A percentile compares a stretch with the other conserved stretches of the same genome.
Evolutionary conservation across 2,797 vertebrate genomes (phyloP).

Genomic region (Hydrolagus colliei): DNA sequence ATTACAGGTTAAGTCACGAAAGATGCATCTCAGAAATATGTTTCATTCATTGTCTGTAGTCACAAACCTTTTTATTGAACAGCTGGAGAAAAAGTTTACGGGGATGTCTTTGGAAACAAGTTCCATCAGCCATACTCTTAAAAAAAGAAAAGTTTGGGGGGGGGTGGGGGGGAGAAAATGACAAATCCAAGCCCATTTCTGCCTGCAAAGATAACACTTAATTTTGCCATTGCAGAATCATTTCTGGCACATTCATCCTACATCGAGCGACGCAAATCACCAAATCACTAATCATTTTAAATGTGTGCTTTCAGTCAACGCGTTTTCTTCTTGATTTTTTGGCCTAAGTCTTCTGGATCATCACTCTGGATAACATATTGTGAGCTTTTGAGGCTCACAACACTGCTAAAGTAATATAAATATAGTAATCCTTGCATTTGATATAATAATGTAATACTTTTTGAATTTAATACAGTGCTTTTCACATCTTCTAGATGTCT

Average conservation of each 20-base stretch:
- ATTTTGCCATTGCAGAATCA: neutral
- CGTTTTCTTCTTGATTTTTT: conserved; percentile 4
- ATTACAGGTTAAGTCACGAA: conserved; percentile 38
- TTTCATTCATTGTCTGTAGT: neutral
- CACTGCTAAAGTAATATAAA: no score
- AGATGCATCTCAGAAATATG: conserved; percentile 4
- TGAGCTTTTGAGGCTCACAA: no score
- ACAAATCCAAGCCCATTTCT: neutral
- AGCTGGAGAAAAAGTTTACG: no score
- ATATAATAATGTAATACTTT: no score
- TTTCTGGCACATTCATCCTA: neutral
- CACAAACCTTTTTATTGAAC: neutral
- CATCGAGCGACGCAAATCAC: neutral
- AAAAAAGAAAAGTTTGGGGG: neutral
- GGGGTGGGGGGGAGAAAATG: neutral
- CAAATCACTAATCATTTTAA: neutral
- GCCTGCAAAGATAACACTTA: neutral
- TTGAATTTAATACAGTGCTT: no score
- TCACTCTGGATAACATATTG: neutral
- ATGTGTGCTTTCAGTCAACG: neutral
- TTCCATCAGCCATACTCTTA: neutral
- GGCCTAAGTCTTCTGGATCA: neutral
- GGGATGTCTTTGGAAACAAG: neutral
- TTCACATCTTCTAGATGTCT: no score
- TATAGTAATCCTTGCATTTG: no score